Evolutionary conservation across 2,888 invertebrate species (phyloP), one percentile per base, ranked within the genome.

Genomic region (Coleophora deauratella): DNA sequence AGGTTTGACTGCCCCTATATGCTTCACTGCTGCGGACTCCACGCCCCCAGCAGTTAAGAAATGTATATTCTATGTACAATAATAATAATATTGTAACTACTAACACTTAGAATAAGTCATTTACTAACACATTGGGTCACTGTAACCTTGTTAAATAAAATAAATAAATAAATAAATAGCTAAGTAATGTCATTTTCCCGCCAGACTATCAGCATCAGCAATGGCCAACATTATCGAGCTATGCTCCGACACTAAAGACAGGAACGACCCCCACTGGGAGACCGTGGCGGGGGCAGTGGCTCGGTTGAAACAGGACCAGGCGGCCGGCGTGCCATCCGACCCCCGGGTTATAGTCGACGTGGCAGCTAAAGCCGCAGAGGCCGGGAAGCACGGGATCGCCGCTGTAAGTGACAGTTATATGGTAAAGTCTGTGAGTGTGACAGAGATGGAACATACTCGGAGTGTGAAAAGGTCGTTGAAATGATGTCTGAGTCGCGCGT

Each of bases 391-490:
- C 1, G 72, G 59, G 1, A 51, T 81, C 9, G 78, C 84, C 31
- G 75, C 82, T 28, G 84, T 84, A 30, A 71, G 72, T 66, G 31
- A n/a, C n/a, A n/a, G n/a, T n/a, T n/a, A n/a, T n/a, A n/a, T 13
- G 21, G n/a, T n/a, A n/a, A n/a, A n/a, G n/a, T n/a, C n/a, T n/a
- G n/a, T n/a, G n/a, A n/a, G n/a, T n/a, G n/a, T n/a, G n/a, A n/a
- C n/a, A n/a, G n/a, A n/a, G n/a, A n/a, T n/a, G n/a, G n/a, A n/a
- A n/a, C n/a, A n/a, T n/a, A n/a, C n/a, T n/a, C n/a, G n/a, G n/a
- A n/a, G n/a, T n/a, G n/a, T n/a, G n/a, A n/a, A n/a, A n/a, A 67
- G 13, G 77, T 73, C 0, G 46, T 53, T 0, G 81, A 81, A 0
- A 74, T 75, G 4, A 75, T 81, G 0, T 42, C 62, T 0, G 43